Percentiles rank a stretch among this genome's conserved stretches.
These are phyloP conservation scores for Nerophis lumbriciformis DNA, from an alignment of 2,113 vertebrate genomes.

Conservation along the genomic window DNA sequence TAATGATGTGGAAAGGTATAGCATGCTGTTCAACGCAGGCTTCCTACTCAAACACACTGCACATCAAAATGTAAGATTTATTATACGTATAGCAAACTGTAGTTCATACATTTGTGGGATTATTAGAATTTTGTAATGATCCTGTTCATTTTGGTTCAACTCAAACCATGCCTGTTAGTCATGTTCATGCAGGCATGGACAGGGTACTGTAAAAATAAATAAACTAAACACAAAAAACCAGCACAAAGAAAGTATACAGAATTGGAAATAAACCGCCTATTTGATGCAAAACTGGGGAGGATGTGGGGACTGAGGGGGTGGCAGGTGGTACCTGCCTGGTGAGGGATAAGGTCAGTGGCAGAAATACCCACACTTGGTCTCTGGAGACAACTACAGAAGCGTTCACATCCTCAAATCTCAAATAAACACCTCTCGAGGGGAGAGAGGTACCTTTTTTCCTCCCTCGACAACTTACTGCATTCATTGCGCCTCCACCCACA, in stretches of 20 bases:
- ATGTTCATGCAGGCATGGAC: constrained; percentile 12
- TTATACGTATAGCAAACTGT: too few relatives aligned
- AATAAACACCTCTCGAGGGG: constrained; percentile 57
- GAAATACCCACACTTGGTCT: constrained; percentile 50
- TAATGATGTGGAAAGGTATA: too few relatives aligned
- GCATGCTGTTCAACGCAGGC: too few relatives aligned
- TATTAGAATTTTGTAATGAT: too few relatives aligned
- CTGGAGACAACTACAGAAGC: constrained; percentile 33
- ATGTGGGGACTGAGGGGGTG: constrained; percentile 15
- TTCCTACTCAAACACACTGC: too few relatives aligned
- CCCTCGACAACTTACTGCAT: constrained; percentile 46
- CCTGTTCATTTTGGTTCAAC: too few relatives aligned
- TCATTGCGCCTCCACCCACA: constrained; percentile 47
- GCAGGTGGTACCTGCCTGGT: constrained; percentile 43
- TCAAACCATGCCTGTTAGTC: too few relatives aligned
- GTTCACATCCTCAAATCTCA: constrained; percentile 59
- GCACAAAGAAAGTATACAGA: constrained; percentile 4
- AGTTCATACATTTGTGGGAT: too few relatives aligned
- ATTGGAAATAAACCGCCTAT: constrained; percentile 18
- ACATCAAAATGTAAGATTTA: too few relatives aligned
- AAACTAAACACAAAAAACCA: too few relatives aligned
- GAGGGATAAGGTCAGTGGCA: constrained; percentile 60
- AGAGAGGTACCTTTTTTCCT: constrained; percentile 5
- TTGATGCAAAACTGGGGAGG: constrained; percentile 12
- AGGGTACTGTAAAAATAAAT: constrained; percentile 16